phyloP scores from a whole-genome alignment of 53 echinoderm and acorn worm genomes.

The Paracentrotus lividus region DNA sequence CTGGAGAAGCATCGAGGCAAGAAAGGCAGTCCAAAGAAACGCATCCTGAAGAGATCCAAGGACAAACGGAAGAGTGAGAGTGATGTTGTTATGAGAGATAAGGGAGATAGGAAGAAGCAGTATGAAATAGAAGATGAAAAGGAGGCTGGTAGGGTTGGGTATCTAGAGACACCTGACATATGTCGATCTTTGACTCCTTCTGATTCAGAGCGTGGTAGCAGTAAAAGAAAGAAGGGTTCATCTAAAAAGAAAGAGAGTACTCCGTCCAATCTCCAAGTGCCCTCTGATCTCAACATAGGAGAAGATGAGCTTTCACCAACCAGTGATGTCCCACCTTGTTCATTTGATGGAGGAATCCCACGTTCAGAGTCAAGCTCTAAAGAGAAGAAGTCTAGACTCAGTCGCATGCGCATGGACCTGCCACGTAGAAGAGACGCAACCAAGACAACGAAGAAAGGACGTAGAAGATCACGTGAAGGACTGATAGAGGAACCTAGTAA shows the following conservation, averaged over 20 bases:
- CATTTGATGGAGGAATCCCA: slow-evolving; percentile 89
- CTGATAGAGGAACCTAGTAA: neutral
- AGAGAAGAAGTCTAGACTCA: slow-evolving; percentile 89
- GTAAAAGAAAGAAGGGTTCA: slow-evolving; percentile 52
- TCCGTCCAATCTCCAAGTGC: slow-evolving; percentile 45
- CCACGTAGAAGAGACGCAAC: slow-evolving; percentile 71
- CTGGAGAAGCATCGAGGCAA: slow-evolving; percentile 69
- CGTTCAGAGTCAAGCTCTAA: slow-evolving; percentile 93
- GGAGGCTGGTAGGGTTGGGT: slow-evolving; percentile 59
- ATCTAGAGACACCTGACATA: slow-evolving; percentile 65
- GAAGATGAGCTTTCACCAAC: slow-evolving; percentile 73
- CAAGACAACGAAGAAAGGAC: slow-evolving; percentile 13
- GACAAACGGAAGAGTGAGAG: slow-evolving; percentile 67
- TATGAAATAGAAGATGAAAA: slow-evolving; percentile 57
- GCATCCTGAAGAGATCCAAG: slow-evolving; percentile 62
- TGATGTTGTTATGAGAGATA: slow-evolving; percentile 45
- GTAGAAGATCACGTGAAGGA: slow-evolving; percentile 6
- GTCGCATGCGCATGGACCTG: slow-evolving; percentile 82
- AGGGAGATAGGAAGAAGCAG: slow-evolving; percentile 66
- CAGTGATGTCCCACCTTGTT: slow-evolving; percentile 80
- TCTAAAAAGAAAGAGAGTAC: slow-evolving; percentile 37
- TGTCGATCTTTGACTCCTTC: slow-evolving; percentile 66
- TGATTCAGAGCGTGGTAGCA: slow-evolving; percentile 65
- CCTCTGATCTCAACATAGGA: slow-evolving; percentile 15
- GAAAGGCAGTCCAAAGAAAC: slow-evolving; percentile 73